These are phyloP conservation scores for Anguilla pacifica DNA, from an alignment of 2,797 vertebrate genomes.

Conservation along the genomic window DNA sequence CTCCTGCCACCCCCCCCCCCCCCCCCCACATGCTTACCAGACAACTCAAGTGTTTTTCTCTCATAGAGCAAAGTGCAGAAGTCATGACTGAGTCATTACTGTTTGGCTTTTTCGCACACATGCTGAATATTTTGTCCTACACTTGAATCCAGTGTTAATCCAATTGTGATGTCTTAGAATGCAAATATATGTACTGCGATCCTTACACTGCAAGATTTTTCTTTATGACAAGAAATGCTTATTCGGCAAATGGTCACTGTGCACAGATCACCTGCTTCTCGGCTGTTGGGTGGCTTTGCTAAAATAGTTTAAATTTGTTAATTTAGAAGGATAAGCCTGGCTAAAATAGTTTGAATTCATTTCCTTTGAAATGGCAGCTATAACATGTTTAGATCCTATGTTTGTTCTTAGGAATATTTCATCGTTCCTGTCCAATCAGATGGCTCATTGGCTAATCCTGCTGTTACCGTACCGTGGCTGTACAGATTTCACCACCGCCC, in stretches of 20 bases:
- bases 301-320: background rate
- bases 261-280: background rate
- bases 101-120: background rate
- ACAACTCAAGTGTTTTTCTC: background rate
- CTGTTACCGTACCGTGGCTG: background rate
- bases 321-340: background rate
- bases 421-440: background rate
- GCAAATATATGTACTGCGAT: background rate
- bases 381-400: background rate
- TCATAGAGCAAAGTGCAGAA: background rate
- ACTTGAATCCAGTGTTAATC: background rate
- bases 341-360: background rate
- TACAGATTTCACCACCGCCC: background rate
- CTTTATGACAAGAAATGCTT: background rate
- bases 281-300: background rate
- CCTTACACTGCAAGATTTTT: background rate
- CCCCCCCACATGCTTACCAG: background rate
- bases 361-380: background rate
- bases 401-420: background rate
- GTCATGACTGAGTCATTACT: background rate
- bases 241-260: background rate
- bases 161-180: background rate
- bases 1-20: slow-evolving; percentile 28
- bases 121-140: background rate
- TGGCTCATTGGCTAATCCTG: background rate